Conservation (phyloP, 2,797 vertebrate species). For the Enteromius trimaculatus region DNA sequence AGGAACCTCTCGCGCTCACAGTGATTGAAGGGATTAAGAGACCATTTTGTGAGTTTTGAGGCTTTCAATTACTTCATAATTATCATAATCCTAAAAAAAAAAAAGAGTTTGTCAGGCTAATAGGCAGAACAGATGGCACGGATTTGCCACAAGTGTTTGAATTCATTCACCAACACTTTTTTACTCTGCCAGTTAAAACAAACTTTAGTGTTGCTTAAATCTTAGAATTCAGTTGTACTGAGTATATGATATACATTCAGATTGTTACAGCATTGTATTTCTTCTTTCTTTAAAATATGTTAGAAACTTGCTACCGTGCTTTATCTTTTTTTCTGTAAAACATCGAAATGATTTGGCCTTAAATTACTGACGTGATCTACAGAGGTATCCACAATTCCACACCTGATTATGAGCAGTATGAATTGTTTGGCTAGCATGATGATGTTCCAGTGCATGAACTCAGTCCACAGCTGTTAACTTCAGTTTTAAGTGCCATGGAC, state of each 20-base stretch:
- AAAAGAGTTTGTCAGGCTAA: conserved; percentile 22
- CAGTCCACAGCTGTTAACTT: background rate
- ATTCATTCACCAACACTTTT: background rate
- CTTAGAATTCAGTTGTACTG: background rate
- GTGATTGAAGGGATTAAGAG: background rate
- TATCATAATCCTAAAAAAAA: conserved; percentile 30
- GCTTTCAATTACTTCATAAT: conserved; percentile 21
- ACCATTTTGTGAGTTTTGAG: conserved; percentile 5
- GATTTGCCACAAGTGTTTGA: conserved; percentile 9
- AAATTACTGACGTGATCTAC: background rate
- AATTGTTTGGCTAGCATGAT: background rate
- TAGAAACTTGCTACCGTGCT: background rate
- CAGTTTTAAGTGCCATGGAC: conserved; percentile 12
- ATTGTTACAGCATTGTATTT: background rate
- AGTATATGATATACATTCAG: no score
- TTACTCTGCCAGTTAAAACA: background rate
- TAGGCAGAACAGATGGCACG: background rate
- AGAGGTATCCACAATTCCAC: background rate
- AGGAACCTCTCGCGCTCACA: background rate
- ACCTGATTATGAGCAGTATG: background rate
- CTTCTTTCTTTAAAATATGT: conserved; percentile 1
- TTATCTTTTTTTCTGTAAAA: background rate
- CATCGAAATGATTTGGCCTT: background rate
- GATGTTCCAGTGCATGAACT: conserved; percentile 10
- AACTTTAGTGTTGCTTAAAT: background rate